Base-by-base conservation (phyloP, 1,140 invertebrate genomes). In the Contarinia nasturtii region DNA sequence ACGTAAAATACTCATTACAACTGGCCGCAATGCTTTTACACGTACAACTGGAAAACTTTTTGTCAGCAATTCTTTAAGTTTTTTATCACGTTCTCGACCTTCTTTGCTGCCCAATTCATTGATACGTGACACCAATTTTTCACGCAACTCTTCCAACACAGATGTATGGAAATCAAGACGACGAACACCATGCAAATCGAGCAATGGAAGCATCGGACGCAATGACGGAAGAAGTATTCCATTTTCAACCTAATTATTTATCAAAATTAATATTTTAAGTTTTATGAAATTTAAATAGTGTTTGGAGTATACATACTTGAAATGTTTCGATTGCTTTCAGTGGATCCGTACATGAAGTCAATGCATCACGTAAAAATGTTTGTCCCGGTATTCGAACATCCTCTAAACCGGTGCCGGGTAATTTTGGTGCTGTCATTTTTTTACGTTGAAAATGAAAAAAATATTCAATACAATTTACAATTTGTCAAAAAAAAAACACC, bases 321-420 rank as follows among this genome's bases (percentile, higher is more conserved):
- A 97, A 97, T 68, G 94, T 90, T 72, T 95, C 88, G 53, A 96
- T 96, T 37, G 91, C 90, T 70, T 90, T 91, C 2, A 96, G 60
- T 14, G 92, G 92, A 71, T 97, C 91, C 1, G 88, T 89, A 62
- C 91, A 96, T 57, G 89, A 94, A 19, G 91, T 94, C 2, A 97
- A 69, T 41, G 91, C 84, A 63, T 96, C 89, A 49, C 87, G 74
- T 11, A 98, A 68, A 62, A 79, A 90, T 36, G 78, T 77, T 57
- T 90, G 82, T 0, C 91, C 93, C 11, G 90, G 83, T 50, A 98
- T 87, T 27, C 89, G 90, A 14, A 93, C 74, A 50, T 92, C 86
- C 67, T 95, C 90, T 47, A 97, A 56, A 2, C 72, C 72, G 8
- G 72, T 63, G 20, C 60, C 60, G 46, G 59, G 55, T 41, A 55